phyloP scores from a whole-genome alignment of 2,888 invertebrate genomes.

The Timema cristinae region DNA sequence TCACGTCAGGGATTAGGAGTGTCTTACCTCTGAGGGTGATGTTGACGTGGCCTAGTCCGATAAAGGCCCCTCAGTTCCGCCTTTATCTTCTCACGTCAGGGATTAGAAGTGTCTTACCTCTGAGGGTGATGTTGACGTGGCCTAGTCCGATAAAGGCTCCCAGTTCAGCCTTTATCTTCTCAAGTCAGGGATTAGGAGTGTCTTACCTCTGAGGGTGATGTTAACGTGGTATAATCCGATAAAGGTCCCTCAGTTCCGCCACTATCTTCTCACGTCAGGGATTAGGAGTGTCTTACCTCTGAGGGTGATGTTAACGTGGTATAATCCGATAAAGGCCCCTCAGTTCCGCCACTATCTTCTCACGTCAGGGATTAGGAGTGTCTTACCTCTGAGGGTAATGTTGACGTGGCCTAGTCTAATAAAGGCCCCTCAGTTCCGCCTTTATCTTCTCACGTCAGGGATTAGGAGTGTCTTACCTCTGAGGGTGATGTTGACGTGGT shows the following conservation, averaged over 20 bases:
- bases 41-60: conserved; percentile 92
- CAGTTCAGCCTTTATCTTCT: conserved; percentile 81
- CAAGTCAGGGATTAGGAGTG: too few species aligned
- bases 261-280: too few species aligned
- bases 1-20: neutral
- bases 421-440: conserved; percentile 85
- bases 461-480: conserved; percentile 74
- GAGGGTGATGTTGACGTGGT: conserved; percentile 93
- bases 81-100: conserved; percentile 78
- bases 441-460: conserved; percentile 76
- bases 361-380: neutral
- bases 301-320: conserved; percentile 93
- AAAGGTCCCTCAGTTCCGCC: too few species aligned
- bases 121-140: conserved; percentile 92
- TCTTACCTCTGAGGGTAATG: conserved; percentile 84
- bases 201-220: too few species aligned
- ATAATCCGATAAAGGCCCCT: conserved; percentile 90
- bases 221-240: too few species aligned
- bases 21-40: conserved; percentile 83
- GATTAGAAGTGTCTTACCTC: conserved; percentile 56
- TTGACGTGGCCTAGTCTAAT: conserved; percentile 94
- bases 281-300: too few species aligned
- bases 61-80: conserved; percentile 87
- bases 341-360: conserved; percentile 81
- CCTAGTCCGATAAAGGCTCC: conserved; percentile 90